Percentiles rank a stretch among this genome's conserved stretches.
These are phyloP conservation scores for Selenia dentaria DNA, from an alignment of 2,888 invertebrate species.

Conservation along the genomic window DNA sequence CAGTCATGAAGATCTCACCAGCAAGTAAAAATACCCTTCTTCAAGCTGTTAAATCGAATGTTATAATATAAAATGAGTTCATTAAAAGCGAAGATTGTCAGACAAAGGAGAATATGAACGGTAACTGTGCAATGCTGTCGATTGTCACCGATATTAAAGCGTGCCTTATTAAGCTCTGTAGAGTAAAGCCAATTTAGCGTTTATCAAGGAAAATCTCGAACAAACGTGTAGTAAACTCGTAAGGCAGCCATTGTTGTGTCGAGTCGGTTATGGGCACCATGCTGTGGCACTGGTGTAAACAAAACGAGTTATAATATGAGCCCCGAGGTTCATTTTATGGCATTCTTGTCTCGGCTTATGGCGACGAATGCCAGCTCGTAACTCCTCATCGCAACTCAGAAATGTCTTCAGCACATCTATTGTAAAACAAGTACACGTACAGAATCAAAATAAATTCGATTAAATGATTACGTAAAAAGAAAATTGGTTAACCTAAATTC, in stretches of 20 bases:
- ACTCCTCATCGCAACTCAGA: conserved; percentile 31
- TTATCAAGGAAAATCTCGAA: conserved; percentile 70
- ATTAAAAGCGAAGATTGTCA: conserved; percentile 34
- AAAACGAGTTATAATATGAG: conserved; percentile 67
- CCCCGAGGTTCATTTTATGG: conserved; percentile 57
- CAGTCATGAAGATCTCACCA: too few relatives aligned
- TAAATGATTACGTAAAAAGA: conserved; percentile 20
- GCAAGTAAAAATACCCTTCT: too few relatives aligned
- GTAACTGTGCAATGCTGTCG: conserved; percentile 40
- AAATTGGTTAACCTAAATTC: conserved; percentile 25
- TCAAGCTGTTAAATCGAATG: conserved; percentile 5
- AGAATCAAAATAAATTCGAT: conserved; percentile 16
- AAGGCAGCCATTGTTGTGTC: conserved; percentile 72
- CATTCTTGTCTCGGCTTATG: conserved; percentile 57
- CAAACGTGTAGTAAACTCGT: conserved; percentile 53
- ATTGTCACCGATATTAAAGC: conserved; percentile 51
- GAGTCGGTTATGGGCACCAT: conserved; percentile 54
- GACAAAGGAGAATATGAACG: conserved; percentile 33
- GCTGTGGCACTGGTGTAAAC: conserved; percentile 56
- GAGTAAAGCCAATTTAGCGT: conserved; percentile 67
- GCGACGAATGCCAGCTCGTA: conserved; percentile 45
- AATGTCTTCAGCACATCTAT: conserved; percentile 14
- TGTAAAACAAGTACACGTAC: conserved; percentile 13
- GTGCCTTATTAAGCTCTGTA: conserved; percentile 55
- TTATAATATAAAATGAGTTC: conserved; percentile 5